Evolutionary conservation across 1,140 invertebrate species (phyloP).

Genomic region (Eurosta solidaginis): DNA sequence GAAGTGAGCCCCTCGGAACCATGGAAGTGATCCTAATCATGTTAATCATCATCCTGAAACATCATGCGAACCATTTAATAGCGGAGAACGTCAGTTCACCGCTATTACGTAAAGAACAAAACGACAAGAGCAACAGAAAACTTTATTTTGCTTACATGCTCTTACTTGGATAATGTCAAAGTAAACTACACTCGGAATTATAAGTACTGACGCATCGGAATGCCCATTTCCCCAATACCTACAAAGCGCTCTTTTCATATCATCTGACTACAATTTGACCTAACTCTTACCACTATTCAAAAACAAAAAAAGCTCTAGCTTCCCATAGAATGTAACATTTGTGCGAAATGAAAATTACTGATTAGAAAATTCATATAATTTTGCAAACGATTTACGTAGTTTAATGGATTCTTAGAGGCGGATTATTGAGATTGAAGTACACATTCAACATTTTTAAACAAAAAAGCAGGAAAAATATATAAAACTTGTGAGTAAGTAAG

Average conservation of each 20-base stretch:
- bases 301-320: background rate
- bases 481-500: background rate
- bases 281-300: background rate
- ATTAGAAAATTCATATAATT: slow-evolving; percentile 35
- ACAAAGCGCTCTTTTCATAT: background rate
- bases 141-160: too few species aligned
- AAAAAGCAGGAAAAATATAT: background rate
- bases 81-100: too few species aligned
- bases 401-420: slow-evolving; percentile 33
- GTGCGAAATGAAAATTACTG: slow-evolving; percentile 33
- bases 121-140: too few species aligned
- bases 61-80: too few species aligned
- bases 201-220: too few species aligned
- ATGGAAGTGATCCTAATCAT: too few species aligned
- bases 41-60: too few species aligned
- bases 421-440: slow-evolving; percentile 17
- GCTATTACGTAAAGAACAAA: too few species aligned
- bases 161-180: too few species aligned
- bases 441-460: background rate
- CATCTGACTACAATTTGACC: background rate
- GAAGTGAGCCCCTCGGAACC: too few species aligned
- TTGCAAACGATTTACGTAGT: slow-evolving; percentile 29
- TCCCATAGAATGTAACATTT: slow-evolving; percentile 24
- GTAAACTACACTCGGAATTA: too few species aligned
- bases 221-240: too few species aligned